Conservation (phyloP, 2,113 vertebrate genomes). For the Phaethornis superciliosus region DNA sequence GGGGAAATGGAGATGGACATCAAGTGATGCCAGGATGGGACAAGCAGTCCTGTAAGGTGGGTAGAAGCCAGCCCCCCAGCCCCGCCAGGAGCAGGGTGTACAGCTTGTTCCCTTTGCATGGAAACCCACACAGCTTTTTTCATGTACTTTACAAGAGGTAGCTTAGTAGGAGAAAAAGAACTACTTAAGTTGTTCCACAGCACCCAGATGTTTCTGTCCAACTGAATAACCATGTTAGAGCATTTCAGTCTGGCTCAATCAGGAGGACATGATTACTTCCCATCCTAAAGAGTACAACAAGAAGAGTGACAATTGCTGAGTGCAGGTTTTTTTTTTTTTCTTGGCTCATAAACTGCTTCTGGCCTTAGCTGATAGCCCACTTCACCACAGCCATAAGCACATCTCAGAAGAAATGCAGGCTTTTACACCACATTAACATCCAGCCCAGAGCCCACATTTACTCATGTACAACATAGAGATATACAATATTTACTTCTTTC, state of each 20-base stretch:
- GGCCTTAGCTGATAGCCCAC: background rate
- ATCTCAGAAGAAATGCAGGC: background rate
- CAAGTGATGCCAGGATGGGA: background rate
- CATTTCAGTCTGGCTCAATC: background rate
- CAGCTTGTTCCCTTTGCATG: background rate
- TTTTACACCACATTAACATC: background rate
- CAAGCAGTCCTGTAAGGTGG: background rate
- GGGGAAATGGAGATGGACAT: background rate
- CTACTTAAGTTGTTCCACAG: background rate
- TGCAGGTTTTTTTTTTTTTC: fast-evolving
- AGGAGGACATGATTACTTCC: background rate
- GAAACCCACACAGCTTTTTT: background rate
- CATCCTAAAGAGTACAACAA: background rate
- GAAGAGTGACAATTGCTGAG: background rate
- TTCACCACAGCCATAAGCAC: background rate
- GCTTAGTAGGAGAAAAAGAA: background rate
- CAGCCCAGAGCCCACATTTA: background rate
- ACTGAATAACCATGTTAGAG: background rate
- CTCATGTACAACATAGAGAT: background rate
- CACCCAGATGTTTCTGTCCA: background rate
- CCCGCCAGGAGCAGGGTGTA: fast-evolving
- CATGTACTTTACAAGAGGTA: background rate
- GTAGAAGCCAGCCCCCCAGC: background rate
- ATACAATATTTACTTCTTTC: background rate
- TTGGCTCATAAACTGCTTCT: background rate